Percentiles rank a stretch among this genome's conserved stretches.
These are phyloP conservation scores for Mohoua ochrocephala DNA, from an alignment of 2,113 vertebrate genomes.

Conservation along the genomic window DNA sequence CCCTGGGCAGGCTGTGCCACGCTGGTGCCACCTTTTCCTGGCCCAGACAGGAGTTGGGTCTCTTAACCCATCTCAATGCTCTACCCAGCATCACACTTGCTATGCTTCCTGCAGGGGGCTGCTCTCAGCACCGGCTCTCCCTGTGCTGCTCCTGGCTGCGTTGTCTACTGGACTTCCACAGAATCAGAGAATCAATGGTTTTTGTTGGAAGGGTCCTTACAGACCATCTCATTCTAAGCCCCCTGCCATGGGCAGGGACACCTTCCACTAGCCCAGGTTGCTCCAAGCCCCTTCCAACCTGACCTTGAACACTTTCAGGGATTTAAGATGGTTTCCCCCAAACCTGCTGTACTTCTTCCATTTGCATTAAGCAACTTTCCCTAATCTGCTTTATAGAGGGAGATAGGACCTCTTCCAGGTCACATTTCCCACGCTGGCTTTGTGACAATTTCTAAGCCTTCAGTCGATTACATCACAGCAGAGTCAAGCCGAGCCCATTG, in stretches of 20 bases:
- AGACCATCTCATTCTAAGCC: background rate
- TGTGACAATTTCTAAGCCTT: background rate
- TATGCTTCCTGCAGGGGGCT: background rate
- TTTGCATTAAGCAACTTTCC: background rate
- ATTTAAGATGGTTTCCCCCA: background rate
- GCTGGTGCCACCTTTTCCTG: background rate
- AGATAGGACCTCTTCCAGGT: background rate
- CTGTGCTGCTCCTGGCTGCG: background rate
- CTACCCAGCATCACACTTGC: background rate
- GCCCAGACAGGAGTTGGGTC: accelerated
- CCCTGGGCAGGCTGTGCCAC: background rate
- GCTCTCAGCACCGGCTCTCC: background rate
- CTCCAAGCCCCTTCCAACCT: background rate
- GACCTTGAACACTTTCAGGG: background rate
- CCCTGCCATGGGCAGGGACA: background rate
- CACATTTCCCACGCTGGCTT: background rate
- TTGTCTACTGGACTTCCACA: accelerated
- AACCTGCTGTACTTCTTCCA: background rate
- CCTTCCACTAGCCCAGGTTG: background rate
- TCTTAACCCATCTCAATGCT: background rate
- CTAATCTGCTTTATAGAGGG: background rate
- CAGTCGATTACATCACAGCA: background rate
- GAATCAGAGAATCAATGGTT: background rate
- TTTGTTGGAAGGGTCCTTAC: background rate
- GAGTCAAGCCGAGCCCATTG: background rate